Percentiles rank a stretch among this genome's conserved stretches.
These are phyloP conservation scores for Zosterops pallidus DNA, from an alignment of 2,113 vertebrate species.

Conservation along the genomic window DNA sequence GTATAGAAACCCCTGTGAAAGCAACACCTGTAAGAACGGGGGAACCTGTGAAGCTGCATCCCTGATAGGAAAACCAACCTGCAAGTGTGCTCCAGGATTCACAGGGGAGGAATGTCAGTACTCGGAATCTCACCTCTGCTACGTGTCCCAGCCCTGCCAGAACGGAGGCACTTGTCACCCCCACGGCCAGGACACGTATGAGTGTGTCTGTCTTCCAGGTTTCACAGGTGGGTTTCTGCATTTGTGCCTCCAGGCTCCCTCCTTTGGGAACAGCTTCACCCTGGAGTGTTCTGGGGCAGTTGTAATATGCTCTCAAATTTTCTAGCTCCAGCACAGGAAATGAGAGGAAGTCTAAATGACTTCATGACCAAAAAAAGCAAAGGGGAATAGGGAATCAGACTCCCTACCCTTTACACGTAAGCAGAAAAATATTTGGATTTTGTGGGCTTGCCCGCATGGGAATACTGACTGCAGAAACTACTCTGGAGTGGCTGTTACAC, in stretches of 20 bases:
- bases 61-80: conserved; percentile 78
- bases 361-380: conserved; percentile 42
- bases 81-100: conserved; percentile 84
- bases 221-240: conserved; percentile 81
- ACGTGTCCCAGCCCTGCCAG: conserved; percentile 82
- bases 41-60: conserved; percentile 83
- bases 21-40: conserved; percentile 84
- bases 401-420: not conserved
- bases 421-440: conserved; percentile 35
- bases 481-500: not conserved
- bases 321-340: conserved; percentile 18
- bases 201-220: conserved; percentile 83
- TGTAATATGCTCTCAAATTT: not conserved
- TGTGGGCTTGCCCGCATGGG: not conserved
- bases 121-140: conserved; percentile 85
- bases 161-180: conserved; percentile 83
- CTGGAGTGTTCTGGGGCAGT: not conserved
- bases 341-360: not conserved
- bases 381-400: not conserved
- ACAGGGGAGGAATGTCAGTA: conserved; percentile 82
- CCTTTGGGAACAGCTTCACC: not conserved
- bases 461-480: not conserved
- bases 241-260: not conserved
- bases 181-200: conserved; percentile 77
- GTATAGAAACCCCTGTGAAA: conserved; percentile 86